Conservation (phyloP, 64 coral and sea anemone species). For the Porites lutea region DNA sequence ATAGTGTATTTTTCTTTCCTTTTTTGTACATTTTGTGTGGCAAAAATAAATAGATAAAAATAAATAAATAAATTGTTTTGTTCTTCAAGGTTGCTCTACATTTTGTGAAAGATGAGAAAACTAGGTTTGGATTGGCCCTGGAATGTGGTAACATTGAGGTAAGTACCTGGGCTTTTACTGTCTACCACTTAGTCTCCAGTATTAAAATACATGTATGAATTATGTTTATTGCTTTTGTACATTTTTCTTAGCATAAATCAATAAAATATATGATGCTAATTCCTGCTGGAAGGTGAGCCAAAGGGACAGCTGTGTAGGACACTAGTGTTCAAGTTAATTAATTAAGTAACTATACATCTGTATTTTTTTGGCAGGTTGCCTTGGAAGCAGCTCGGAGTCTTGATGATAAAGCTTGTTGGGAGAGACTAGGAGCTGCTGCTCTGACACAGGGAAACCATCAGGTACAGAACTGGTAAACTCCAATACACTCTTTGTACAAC, state of each 20-base stretch:
- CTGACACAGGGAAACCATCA: constrained; percentile 98
- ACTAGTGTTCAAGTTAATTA: neutral
- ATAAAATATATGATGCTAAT: no score
- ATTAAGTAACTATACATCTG: neutral
- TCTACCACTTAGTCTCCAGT: neutral
- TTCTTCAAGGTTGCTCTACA: constrained; percentile 85
- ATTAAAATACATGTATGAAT: no score
- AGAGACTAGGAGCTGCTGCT: constrained; percentile 88
- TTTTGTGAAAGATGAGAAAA: constrained; percentile 99
- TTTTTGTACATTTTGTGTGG: no score
- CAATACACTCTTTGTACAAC: no score
- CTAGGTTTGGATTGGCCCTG: constrained; percentile 95
- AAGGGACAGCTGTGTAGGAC: no score
- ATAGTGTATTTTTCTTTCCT: no score
- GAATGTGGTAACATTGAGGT: constrained; percentile 99
- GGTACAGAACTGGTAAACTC: neutral
- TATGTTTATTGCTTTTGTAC: no score
- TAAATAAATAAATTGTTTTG: neutral
- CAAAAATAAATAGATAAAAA: no score
- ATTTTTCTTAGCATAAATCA: no score
- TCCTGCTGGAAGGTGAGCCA: no score
- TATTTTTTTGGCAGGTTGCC: constrained; percentile 70
- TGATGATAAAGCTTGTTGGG: constrained; percentile 98
- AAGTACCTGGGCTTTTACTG: neutral
- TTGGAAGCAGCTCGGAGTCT: constrained; percentile 89